A percentile compares a stretch with the other conserved stretches of the same genome.
These are phyloP conservation scores for Athalia circularis DNA, from an alignment of 2,888 invertebrate genomes.

Conservation along the genomic window DNA sequence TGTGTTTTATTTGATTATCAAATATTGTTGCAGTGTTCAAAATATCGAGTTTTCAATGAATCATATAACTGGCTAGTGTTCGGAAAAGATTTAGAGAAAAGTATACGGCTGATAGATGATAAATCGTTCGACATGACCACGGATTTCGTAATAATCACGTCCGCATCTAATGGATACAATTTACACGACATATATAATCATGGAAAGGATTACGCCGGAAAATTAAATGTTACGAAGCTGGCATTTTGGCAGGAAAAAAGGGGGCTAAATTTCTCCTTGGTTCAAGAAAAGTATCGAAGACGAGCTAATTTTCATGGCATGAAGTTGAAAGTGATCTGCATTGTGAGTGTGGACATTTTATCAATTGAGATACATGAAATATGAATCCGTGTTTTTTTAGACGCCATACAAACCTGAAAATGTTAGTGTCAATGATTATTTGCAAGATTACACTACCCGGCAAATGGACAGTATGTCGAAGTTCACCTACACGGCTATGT, in stretches of 20 bases:
- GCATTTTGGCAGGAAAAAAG: slow-evolving; percentile 57
- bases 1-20: not conserved
- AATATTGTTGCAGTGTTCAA: slow-evolving; percentile 53
- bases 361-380: not conserved
- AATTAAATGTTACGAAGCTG: slow-evolving; percentile 60
- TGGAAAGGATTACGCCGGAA: slow-evolving; percentile 60
- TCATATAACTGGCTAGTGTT: slow-evolving; percentile 63
- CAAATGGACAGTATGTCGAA: slow-evolving; percentile 62
- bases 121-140: slow-evolving; percentile 60
- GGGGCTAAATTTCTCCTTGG: slow-evolving; percentile 57
- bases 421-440: slow-evolving; percentile 58
- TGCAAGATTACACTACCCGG: slow-evolving; percentile 60
- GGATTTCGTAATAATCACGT: slow-evolving; percentile 59
- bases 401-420: slow-evolving; percentile 56
- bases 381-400: not conserved
- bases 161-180: slow-evolving; percentile 50
- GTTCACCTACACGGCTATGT: slow-evolving; percentile 59
- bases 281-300: slow-evolving; percentile 57
- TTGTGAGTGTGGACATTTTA: slow-evolving; percentile 52
- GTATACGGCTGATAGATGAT: slow-evolving; percentile 57
- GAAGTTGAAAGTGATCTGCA: slow-evolving; percentile 58
- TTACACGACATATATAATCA: slow-evolving; percentile 64
- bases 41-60: slow-evolving; percentile 58
- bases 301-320: slow-evolving; percentile 63
- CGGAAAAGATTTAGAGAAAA: slow-evolving; percentile 55